phyloP scores from a whole-genome alignment of 2,797 vertebrate species.

The Eulemur albifrons region DNA sequence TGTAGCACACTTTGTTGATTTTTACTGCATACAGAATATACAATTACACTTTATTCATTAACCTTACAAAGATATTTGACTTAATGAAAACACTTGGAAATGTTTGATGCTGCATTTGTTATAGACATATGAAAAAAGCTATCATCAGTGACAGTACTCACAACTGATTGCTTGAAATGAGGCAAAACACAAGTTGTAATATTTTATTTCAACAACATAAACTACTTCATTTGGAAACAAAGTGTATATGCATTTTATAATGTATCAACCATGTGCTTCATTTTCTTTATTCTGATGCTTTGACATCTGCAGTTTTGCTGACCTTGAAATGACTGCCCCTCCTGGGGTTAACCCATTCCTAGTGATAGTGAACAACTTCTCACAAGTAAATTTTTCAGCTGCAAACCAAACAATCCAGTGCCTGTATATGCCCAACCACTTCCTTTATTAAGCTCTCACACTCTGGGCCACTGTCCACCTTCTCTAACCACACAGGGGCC shows the following conservation, averaged over 20 bases:
- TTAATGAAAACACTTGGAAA: slow-evolving; percentile 49
- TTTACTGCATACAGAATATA: slow-evolving; percentile 22
- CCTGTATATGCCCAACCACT: not conserved
- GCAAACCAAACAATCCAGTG: not conserved
- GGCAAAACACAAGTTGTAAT: not conserved
- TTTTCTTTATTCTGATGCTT: not conserved
- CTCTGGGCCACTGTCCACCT: not conserved
- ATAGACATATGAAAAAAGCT: not conserved
- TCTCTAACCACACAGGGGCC: not conserved
- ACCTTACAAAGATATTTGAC: slow-evolving; percentile 23
- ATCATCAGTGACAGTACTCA: not conserved
- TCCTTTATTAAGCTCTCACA: not conserved
- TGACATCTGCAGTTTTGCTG: not conserved
- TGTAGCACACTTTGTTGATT: not conserved
- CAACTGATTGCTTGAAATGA: not conserved
- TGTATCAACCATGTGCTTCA: not conserved
- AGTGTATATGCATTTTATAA: not conserved
- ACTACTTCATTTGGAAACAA: slow-evolving; percentile 3
- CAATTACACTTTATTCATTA: slow-evolving; percentile 40
- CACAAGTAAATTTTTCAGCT: not conserved
- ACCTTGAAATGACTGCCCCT: not conserved
- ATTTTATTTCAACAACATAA: slow-evolving; percentile 5
- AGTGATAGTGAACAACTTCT: not conserved
- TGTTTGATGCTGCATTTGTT: not conserved
- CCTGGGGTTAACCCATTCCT: not conserved